These are phyloP conservation scores for Petroica traversi DNA, from an alignment of 2,113 vertebrate species.

Conservation along the genomic window DNA sequence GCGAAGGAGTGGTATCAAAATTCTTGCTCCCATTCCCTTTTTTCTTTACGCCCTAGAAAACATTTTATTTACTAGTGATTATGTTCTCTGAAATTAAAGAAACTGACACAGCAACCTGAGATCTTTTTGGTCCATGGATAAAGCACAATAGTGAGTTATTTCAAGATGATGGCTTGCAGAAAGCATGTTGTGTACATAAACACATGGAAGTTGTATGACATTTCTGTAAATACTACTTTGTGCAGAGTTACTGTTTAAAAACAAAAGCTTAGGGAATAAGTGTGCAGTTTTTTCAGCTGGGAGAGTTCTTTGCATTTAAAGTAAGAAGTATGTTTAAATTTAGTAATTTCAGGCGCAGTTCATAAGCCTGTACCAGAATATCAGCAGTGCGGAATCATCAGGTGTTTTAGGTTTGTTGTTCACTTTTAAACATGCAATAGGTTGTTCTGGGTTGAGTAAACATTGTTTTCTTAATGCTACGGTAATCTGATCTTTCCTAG, in stretches of 20 bases:
- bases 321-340: neutral
- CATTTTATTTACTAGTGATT: neutral
- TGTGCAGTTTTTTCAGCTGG: neutral
- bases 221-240: neutral
- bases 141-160: accelerated
- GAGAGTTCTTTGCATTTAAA: neutral
- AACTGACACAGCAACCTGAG: neutral
- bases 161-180: neutral
- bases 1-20: neutral
- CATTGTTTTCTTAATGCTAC: neutral
- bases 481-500: neutral
- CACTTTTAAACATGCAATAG: neutral
- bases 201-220: neutral
- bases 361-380: neutral
- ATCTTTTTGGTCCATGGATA: neutral
- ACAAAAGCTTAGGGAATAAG: neutral
- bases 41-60: neutral
- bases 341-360: neutral
- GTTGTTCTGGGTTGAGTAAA: neutral
- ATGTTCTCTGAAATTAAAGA: neutral
- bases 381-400: neutral
- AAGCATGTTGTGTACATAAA: neutral
- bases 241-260: neutral
- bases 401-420: neutral
- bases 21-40: neutral